A percentile compares a stretch with the other conserved stretches of the same genome.
These are phyloP conservation scores for Coreius guichenoti DNA, from an alignment of 2,797 vertebrate genomes.

Conservation along the genomic window DNA sequence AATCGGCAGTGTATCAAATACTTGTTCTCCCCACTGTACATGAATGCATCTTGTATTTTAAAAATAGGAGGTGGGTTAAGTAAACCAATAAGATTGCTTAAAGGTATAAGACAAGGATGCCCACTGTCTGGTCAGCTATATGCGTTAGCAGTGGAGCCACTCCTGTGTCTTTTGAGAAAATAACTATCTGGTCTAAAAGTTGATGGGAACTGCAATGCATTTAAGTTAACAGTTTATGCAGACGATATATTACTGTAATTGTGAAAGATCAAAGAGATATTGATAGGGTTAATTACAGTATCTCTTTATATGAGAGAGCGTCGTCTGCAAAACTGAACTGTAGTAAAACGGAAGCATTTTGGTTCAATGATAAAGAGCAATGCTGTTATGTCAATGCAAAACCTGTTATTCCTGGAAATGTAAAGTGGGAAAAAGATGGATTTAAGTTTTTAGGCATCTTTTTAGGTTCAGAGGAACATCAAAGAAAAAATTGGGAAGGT, in stretches of 20 bases:
- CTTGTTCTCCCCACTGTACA: too few relatives aligned
- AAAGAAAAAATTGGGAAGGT: background rate
- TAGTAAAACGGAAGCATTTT: background rate
- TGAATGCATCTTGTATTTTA: background rate
- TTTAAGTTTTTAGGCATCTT: background rate
- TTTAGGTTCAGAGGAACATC: background rate
- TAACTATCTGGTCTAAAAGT: background rate
- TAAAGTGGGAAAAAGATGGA: background rate
- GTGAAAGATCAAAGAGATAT: conserved; percentile 3
- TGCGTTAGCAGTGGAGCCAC: background rate
- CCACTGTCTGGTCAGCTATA: background rate
- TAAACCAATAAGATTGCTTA: conserved; percentile 4
- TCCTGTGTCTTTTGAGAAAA: background rate
- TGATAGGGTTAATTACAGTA: background rate
- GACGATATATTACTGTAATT: background rate
- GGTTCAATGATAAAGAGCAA: background rate
- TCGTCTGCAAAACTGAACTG: background rate
- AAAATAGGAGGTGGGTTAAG: conserved; percentile 2
- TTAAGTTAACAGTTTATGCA: background rate
- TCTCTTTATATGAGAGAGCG: background rate
- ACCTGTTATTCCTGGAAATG: background rate
- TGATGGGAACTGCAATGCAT: background rate
- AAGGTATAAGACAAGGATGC: background rate
- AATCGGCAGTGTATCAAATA: too few relatives aligned
- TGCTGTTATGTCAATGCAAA: too few relatives aligned